Evolutionary conservation across 2,888 invertebrate genomes (phyloP).

Genomic region (Lasioglossum zephyrum): DNA sequence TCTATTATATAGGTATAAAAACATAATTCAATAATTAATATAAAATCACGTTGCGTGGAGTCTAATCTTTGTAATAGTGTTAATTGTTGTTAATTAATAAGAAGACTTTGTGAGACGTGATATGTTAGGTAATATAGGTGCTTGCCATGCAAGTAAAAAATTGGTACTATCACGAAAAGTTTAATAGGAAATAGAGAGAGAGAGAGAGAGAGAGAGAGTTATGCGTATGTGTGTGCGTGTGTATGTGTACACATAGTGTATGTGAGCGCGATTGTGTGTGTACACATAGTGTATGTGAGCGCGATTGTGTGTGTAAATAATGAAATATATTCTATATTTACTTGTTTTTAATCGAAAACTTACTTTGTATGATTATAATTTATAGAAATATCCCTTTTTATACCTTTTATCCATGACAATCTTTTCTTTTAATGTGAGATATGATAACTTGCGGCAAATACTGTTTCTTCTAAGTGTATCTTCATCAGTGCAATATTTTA

Average conservation of each 20-base stretch:
- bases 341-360: slow-evolving; percentile 48
- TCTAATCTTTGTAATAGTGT: slow-evolving; percentile 74
- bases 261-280: slow-evolving; percentile 22
- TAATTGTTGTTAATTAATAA: slow-evolving; percentile 75
- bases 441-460: slow-evolving; percentile 19
- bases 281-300: slow-evolving; percentile 28
- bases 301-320: slow-evolving; percentile 49
- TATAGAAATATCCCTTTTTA: slow-evolving; percentile 52
- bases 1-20: slow-evolving; percentile 75
- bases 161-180: slow-evolving; percentile 62
- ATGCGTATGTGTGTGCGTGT: slow-evolving; percentile 38
- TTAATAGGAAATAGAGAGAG: slow-evolving; percentile 50
- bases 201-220: too few species aligned
- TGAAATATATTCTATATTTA: slow-evolving; percentile 54
- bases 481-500: slow-evolving; percentile 67
- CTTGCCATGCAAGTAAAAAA: slow-evolving; percentile 79
- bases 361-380: slow-evolving; percentile 52
- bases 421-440: slow-evolving; percentile 56
- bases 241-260: slow-evolving; percentile 35
- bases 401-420: slow-evolving; percentile 69
- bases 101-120: slow-evolving; percentile 69
- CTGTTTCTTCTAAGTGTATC: slow-evolving; percentile 48
- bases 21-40: slow-evolving; percentile 60
- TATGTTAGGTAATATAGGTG: slow-evolving; percentile 71
- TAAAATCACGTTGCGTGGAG: slow-evolving; percentile 71